Base-by-base conservation (phyloP, 2,113 vertebrate genomes). In the Anas platyrhynchos region DNA sequence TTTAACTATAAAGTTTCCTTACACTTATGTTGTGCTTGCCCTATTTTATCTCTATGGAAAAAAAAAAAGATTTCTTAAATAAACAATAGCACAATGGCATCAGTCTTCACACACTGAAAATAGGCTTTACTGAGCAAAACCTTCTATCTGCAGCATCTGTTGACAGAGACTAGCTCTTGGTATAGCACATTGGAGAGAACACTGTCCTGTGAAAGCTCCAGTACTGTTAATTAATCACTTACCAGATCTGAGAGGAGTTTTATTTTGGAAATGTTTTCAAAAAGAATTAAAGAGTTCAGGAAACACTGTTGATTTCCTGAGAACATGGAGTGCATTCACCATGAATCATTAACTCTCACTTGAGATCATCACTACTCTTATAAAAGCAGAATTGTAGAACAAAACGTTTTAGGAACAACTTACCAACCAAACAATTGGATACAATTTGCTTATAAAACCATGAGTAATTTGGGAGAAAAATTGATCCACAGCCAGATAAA, bases 241-340 rank as follows among this genome's bases (percentile, higher is more conserved):
- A 63, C 48, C 23, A 78, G 87, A 90, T 82, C 71, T 89, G 36
- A 81, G 32, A 83, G 65, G 32, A 75, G 15, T 86, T 95, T 81
- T 3, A n/a, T 81, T 87, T 80, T 78, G 72, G 72, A 93, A 91
- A 76, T 27, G 27, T 71, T 93, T 83, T 62, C 34, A 36, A 56
- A 89, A 91, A 71, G n/a, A 91, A 93, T 31, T 41, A 75, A 92
- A 55, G n/a, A 18, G n/a, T 71, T 91, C 85, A 93, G 83, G 86
- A 94, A 93, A 73, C 26, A 32, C 6, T 32, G 25, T 4, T 84
- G 73, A 89, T 73, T 94, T 96, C 92, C 92, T 93, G 86, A 94
- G 83, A 95, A 93, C 83, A 91, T 0, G 10, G n/a, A 62, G 77
- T 61, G 56, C 36, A 38, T 84, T 97, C 71, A 83, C 52, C 48